Conservation (phyloP, 1,140 invertebrate genomes). For the Drosophila rufa region DNA sequence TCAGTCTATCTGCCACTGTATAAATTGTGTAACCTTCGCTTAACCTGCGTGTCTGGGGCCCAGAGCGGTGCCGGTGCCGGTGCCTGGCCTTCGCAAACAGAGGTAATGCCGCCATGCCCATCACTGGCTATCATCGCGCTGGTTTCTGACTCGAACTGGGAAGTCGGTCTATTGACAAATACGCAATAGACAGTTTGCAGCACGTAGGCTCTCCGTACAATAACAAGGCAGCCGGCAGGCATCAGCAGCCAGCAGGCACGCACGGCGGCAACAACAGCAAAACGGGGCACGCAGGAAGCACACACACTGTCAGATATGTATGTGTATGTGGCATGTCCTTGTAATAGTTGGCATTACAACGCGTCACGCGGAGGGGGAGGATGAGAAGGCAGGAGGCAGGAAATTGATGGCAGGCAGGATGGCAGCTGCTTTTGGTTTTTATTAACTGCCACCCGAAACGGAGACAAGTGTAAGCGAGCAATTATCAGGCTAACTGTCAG, state of each 20-base stretch:
- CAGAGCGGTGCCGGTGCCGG: not conserved
- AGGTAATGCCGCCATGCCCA: not conserved
- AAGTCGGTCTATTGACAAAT: slow-evolving; percentile 61
- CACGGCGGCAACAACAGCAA: slow-evolving; percentile 36
- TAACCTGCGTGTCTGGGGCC: not conserved
- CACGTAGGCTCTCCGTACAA: slow-evolving; percentile 54
- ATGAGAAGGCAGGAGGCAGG: slow-evolving; percentile 10
- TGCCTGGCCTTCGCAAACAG: slow-evolving; percentile 5
- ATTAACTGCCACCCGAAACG: slow-evolving; percentile 53
- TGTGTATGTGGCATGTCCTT: slow-evolving; percentile 47
- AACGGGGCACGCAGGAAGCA: slow-evolving; percentile 22
- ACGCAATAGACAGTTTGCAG: slow-evolving; percentile 67
- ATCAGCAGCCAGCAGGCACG: slow-evolving; percentile 30
- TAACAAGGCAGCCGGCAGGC: slow-evolving; percentile 26
- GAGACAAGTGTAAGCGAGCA: slow-evolving; percentile 45
- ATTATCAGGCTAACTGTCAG: slow-evolving; percentile 45
- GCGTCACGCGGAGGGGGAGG: slow-evolving; percentile 30
- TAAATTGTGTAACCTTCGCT: slow-evolving; percentile 1
- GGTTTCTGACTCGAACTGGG: slow-evolving; percentile 9
- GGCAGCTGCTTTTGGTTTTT: slow-evolving; percentile 57
- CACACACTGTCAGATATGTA: slow-evolving; percentile 5
- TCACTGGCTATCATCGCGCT: slow-evolving; percentile 12
- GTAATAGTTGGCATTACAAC: slow-evolving; percentile 62
- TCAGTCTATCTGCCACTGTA: not conserved
- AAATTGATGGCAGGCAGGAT: slow-evolving; percentile 52